phyloP scores from a whole-genome alignment of 2,113 vertebrate species.

The Triplophysa dalaica region DNA sequence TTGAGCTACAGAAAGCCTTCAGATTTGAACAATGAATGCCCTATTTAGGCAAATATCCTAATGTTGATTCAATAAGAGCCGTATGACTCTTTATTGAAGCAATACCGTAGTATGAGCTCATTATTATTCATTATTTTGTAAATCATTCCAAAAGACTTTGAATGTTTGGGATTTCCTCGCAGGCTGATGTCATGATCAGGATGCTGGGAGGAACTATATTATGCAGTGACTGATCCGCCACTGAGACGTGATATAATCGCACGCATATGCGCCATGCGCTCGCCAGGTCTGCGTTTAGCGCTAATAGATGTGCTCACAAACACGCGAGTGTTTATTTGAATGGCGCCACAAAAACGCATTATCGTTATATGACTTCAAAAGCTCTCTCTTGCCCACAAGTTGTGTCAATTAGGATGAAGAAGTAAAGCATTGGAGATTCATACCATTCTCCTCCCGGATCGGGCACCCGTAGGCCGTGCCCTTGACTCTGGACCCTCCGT shows the following conservation, averaged over 20 bases:
- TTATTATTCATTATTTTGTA: background rate
- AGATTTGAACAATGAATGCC: background rate
- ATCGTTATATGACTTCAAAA: background rate
- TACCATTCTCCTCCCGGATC: constrained; percentile 3
- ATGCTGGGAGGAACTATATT: constrained; percentile 7
- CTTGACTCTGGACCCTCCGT: constrained; percentile 60
- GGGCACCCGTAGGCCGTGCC: constrained; percentile 57
- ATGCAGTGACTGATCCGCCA: constrained; percentile 11
- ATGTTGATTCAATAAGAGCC: constrained; percentile 7
- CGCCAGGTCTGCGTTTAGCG: constrained; percentile 3
- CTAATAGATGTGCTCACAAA: background rate
- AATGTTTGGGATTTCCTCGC: constrained; percentile 1
- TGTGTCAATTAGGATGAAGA: background rate
- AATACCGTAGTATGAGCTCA: background rate
- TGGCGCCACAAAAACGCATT: background rate
- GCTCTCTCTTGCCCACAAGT: background rate
- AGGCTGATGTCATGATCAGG: background rate
- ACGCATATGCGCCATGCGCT: constrained; percentile 35
- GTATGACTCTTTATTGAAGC: background rate
- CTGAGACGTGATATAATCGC: constrained; percentile 33
- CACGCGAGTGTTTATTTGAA: background rate
- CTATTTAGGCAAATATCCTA: background rate
- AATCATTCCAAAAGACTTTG: background rate
- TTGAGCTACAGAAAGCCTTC: background rate
- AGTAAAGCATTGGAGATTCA: background rate